Base-by-base conservation (phyloP, 23 tunicate genomes). In the Diplosoma virens region DNA sequence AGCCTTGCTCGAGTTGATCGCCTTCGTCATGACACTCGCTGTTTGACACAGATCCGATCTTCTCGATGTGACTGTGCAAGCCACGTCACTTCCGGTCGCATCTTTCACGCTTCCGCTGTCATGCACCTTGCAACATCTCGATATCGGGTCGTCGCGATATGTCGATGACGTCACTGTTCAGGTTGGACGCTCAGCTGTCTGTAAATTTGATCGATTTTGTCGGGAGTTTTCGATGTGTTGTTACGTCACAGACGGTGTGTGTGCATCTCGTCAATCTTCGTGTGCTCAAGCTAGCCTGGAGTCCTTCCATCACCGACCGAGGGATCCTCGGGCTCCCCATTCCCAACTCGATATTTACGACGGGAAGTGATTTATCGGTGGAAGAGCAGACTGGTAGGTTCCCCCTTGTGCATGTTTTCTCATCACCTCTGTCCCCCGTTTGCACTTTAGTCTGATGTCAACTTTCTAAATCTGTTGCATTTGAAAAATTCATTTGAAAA, bases 111-210 rank as follows among this genome's bases (percentile, higher is more conserved):
- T 9, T 26, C 23, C 48, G 9, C 68, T 80, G 6, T 47, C 76
- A 3, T 32, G n/a, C 25, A 67, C 84, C 1, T 33, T 80, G 6
- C 34, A 1, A 33, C 77, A 80, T 68, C 67, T 80, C 20, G 84
- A 80, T 21, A 68, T 80, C 25, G 60, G 84, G 32, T 80, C 84
- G 4, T 80, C 84, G 16, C 84, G 54, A 34, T 80, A 80, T 35
- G 84, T 80, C 24, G 84, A 80, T 80, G 84, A 80, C 50, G 76
- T 52, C 0, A 56, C 84, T 3, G 30, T 80, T 16, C 84, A 80
- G 84, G 84, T 80, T 25, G 17, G 1, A 53, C 52, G 52, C 52
- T 45, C 16, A 45, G 6, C 21, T 21, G 64, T 41, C 50, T 7
- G 9, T 14, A 41, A 7, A 41, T 41, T 41, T 41, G 9, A 14